These are phyloP conservation scores for Philotrypesis tridentata DNA, from an alignment of 1,140 invertebrate genomes.

Conservation along the genomic window DNA sequence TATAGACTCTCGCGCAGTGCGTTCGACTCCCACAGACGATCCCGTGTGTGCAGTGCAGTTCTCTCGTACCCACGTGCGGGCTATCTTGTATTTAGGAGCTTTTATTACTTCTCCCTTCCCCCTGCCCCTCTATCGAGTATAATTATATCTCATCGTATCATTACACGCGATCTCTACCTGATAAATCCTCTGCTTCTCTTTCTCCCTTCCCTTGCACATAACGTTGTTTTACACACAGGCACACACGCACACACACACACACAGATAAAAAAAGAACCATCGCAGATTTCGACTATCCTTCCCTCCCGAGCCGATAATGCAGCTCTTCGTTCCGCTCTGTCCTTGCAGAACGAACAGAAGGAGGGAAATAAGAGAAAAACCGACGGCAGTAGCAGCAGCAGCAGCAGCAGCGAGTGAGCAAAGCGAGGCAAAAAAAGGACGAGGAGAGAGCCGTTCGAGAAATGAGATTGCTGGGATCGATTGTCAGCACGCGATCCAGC, in stretches of 20 bases:
- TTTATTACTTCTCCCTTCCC: background rate
- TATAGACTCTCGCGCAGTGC: background rate
- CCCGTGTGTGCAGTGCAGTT: background rate
- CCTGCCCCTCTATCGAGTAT: too few relatives aligned
- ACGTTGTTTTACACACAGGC: background rate
- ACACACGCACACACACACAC: too few relatives aligned
- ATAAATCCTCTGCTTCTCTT: slow-evolving; percentile 12
- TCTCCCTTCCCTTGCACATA: background rate
- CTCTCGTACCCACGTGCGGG: background rate
- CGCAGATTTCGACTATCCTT: background rate
- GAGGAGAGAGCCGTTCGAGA: slow-evolving; percentile 8
- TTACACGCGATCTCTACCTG: slow-evolving; percentile 4
- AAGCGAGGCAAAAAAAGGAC: slow-evolving; percentile 17
- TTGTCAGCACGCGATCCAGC: slow-evolving; percentile 19
- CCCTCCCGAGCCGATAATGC: background rate
- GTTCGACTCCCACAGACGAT: background rate
- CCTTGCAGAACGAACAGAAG: background rate
- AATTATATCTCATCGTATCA: slow-evolving; percentile 20
- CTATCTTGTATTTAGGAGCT: slow-evolving; percentile 29
- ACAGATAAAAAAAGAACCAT: background rate
- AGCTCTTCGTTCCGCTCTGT: background rate
- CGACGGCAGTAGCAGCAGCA: background rate
- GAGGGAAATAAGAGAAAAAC: background rate
- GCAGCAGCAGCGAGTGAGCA: slow-evolving; percentile 14
- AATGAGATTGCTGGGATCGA: slow-evolving; percentile 25